Base-by-base conservation (phyloP, 2,888 invertebrate genomes). In the Caenorhabditis wallacei region DNA sequence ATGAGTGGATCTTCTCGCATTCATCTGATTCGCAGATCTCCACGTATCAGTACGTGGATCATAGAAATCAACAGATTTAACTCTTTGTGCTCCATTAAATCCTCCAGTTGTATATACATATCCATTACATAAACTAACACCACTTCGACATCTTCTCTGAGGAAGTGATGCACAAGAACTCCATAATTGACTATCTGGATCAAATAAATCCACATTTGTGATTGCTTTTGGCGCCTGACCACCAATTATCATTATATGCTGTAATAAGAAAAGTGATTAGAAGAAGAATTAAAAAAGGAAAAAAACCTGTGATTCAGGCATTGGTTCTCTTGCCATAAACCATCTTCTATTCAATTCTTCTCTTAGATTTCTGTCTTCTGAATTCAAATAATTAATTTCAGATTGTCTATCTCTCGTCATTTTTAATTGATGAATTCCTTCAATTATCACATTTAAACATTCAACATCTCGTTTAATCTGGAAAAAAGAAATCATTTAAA, bases 1-100 rank as follows among this genome's bases (percentile, higher is more conserved):
- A 3, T 98, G 54, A 97, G 84, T 84, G 18, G 76, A 69, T 61
- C 84, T 48, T 13, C 84, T 53, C 1, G 71, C 74, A 20, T 59
- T 76, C 84, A 84, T 84, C 26, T 71, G 70, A 53, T 74, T 71
- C 16, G 68, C 75, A 18, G 72, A n/a, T 22, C 61, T 63, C 84
- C 84, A 84, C n/a, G 64, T 64, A 54, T 84, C 84, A 16, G 68
- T 59, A n/a, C 63, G 35, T 18, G 84, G 80, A 72, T 78, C 76
- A 54, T 84, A 84, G 40, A 63, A 61, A 59, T 84, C 84, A 16
- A 82, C 81, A 8, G 79, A 82, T 30, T 75, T 81, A 1, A 84
- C 79, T 22, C 85, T 46, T 20, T 80, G 69, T 22, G 81, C 59
- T 40, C 85, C 85, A 63, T 85, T 85, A 70, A 85, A 85, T 0